Base-by-base conservation (phyloP, 1,140 invertebrate species). In the Vanessa tameamea region DNA sequence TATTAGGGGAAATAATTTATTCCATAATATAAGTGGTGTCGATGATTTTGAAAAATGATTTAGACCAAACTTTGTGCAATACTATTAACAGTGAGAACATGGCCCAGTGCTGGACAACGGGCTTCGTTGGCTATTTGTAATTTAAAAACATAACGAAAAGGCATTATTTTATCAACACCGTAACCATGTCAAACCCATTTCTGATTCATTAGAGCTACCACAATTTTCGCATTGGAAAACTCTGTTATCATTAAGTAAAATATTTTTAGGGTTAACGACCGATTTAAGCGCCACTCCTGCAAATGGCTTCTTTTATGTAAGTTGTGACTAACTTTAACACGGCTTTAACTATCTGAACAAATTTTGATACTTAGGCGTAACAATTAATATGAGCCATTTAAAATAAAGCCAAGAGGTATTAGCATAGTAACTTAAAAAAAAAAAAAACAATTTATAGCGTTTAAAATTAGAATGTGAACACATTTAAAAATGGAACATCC, bases 261-360 rank as follows among this genome's bases (percentile, higher is more conserved):
- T 31, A 20, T 59, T 26, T 64, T 75, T 50, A 81, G 79, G 80
- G 79, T 73, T 79, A 83, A 75, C 69, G 83, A 79, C 83, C 82
- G 84, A 87, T 87, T 83, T 78, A 57, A 48, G 37, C 48, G 73
- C 70, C 81, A 77, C 80, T 79, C 82, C 80, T 66, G 75, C 57
- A 61, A 31, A 37, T 61, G 57, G 26, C 31, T 37, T 61, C 26
- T 61, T 61, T 37, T 37, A 26, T 37, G 57, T 61, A 9, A 20
- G 9, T n/a, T 72, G 68, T 81, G 51, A 69, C 72, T 64, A 69
- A 69, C 37, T 15, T 55, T 13, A n/a, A 37, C 37, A 43, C 37
- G 6, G 8, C 37, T 31, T 31, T 43, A 37, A 67, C 51, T 68
- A 47, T 48, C 53, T 23, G 15, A 50, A n/a, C 23, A 12, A 20